A percentile compares a stretch with the other conserved stretches of the same genome.
phyloP scores from a whole-genome alignment of 2,797 vertebrate genomes.

The Tokudaia tokunoshimensis region DNA sequence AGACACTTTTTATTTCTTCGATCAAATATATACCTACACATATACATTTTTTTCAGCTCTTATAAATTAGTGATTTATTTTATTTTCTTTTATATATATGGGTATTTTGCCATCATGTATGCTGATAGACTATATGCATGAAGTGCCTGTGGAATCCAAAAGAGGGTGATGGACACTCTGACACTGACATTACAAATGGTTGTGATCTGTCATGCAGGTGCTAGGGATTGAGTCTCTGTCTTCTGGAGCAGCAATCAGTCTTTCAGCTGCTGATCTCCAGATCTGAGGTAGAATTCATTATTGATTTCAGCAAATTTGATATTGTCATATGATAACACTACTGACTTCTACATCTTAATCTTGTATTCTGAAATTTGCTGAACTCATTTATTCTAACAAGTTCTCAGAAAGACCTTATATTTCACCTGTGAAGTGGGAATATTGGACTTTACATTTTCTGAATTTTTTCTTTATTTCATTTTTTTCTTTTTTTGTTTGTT shows the following conservation, averaged over 20 bases:
- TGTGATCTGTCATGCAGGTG: not conserved
- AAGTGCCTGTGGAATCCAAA: not conserved
- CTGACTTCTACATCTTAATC: not conserved
- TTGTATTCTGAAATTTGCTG: not conserved
- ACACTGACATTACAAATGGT: not conserved
- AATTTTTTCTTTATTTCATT: not conserved
- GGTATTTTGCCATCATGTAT: not conserved
- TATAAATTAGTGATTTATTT: not conserved
- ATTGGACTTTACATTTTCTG: not conserved
- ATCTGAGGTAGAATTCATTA: no score
- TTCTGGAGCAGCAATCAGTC: not conserved
- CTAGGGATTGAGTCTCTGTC: not conserved
- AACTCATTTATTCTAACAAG: not conserved
- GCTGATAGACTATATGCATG: no score
- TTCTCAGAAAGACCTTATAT: not conserved
- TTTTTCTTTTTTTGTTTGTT: no score
- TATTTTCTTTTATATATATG: not conserved
- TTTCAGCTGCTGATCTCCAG: not conserved
- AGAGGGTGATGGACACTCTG: not conserved
- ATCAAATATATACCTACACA: not conserved
- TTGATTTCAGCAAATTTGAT: not conserved
- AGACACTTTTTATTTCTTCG: not conserved
- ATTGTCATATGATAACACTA: not conserved
- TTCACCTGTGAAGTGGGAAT: not conserved
- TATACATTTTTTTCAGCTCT: not conserved